A percentile compares a stretch with the other conserved stretches of the same genome.
Evolutionary conservation across 2,888 invertebrate species (phyloP).

Genomic region (Stenodera caucasica): DNA sequence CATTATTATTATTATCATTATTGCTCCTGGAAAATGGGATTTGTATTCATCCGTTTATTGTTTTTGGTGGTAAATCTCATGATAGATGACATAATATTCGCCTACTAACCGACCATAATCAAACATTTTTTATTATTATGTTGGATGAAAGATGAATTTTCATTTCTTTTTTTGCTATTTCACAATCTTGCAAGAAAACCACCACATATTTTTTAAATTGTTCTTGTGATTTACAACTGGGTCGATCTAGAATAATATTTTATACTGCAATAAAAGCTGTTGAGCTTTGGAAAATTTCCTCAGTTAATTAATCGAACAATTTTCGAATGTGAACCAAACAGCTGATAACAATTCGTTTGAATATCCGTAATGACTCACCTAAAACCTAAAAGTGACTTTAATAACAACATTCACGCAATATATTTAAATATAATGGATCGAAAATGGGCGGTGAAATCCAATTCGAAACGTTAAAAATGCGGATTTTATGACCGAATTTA

Average conservation of each 20-base stretch:
- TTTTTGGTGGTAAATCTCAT: too few relatives aligned
- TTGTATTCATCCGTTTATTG: too few relatives aligned
- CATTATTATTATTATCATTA: too few relatives aligned
- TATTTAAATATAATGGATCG: background rate
- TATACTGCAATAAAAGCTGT: too few relatives aligned
- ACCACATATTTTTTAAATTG: too few relatives aligned
- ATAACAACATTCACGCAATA: background rate
- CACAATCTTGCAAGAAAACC: background rate
- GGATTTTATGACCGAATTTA: conserved; percentile 2
- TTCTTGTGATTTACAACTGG: too few relatives aligned
- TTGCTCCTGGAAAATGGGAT: too few relatives aligned
- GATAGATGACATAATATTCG: background rate
- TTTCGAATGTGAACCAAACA: background rate
- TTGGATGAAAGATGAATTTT: background rate
- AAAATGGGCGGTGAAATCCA: too few relatives aligned
- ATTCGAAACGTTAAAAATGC: too few relatives aligned
- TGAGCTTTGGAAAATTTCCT: too few relatives aligned
- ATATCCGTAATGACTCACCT: background rate
- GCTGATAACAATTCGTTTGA: background rate
- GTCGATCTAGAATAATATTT: too few relatives aligned
- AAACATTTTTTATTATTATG: background rate
- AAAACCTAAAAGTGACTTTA: background rate
- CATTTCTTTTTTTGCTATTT: background rate
- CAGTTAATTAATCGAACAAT: background rate
- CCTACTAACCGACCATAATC: background rate